These are phyloP conservation scores for Pogonomyrmex barbatus DNA, from an alignment of 1,140 invertebrate genomes.

Conservation along the genomic window DNA sequence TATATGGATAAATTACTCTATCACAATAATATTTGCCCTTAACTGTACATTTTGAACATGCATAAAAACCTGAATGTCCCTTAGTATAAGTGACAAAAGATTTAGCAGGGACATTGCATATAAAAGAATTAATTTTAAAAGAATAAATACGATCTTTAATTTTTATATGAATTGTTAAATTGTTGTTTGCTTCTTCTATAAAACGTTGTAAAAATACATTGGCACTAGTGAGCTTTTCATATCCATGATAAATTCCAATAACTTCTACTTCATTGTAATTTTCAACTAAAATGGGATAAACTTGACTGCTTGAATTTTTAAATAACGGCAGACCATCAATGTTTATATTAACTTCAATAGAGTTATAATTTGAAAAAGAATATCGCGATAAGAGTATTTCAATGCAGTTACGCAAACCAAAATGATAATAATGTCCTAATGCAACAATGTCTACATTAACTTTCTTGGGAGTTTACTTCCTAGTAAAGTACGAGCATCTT, in stretches of 20 bases:
- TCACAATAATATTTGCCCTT: not conserved
- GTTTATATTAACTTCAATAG: conserved; percentile 1
- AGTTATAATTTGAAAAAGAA: conserved; percentile 4
- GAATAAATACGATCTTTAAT: not conserved
- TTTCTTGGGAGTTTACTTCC: not conserved
- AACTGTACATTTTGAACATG: conserved; percentile 2
- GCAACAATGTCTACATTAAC: not conserved
- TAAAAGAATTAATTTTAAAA: conserved; percentile 34
- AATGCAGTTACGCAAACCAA: not conserved
- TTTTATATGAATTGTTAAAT: conserved; percentile 7
- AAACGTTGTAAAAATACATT: conserved; percentile 17
- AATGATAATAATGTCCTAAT: conserved; percentile 13
- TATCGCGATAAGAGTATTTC: conserved; percentile 9
- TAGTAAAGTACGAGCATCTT: conserved; percentile 10
- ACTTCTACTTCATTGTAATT: conserved; percentile 10
- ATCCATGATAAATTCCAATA: conserved; percentile 9
- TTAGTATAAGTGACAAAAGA: conserved; percentile 8
- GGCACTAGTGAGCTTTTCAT: conserved; percentile 7
- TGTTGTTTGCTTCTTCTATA: not conserved
- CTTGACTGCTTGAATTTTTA: not conserved
- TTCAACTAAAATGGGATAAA: conserved; percentile 15
- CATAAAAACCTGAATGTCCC: not conserved
- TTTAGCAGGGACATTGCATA: conserved; percentile 1
- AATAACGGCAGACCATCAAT: not conserved
- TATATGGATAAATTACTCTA: not conserved